Percentiles rank a stretch among this genome's conserved stretches.
Conservation (phyloP, 2,113 vertebrate genomes). For the Sinocyclocheilus anshuiensis region DNA sequence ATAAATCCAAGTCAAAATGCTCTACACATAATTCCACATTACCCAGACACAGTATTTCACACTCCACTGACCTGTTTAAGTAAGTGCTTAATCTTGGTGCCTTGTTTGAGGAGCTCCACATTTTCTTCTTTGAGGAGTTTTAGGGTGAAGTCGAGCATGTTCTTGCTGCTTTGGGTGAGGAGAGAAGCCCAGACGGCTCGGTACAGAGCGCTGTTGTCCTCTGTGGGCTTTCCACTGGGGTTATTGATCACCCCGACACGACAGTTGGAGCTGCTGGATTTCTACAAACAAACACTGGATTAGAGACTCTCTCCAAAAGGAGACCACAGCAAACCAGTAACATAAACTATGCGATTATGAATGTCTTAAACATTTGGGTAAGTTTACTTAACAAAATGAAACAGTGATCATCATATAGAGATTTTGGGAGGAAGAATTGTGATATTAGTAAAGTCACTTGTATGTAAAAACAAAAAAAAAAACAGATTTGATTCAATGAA, state of each 20-base stretch:
- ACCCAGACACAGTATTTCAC: not conserved
- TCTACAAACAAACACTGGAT: slow-evolving; percentile 73
- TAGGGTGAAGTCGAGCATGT: slow-evolving; percentile 80
- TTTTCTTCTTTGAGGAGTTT: slow-evolving; percentile 86
- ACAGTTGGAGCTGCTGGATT: slow-evolving; percentile 79
- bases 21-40: not conserved
- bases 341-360: not conserved
- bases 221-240: slow-evolving; percentile 82
- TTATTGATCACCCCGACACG: slow-evolving; percentile 91
- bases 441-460: not conserved
- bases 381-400: not conserved
- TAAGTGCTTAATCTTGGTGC: slow-evolving; percentile 85
- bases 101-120: slow-evolving; percentile 79
- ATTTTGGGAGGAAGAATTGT: not conserved
- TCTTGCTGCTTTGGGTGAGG: slow-evolving; percentile 84
- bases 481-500: too few relatives aligned
- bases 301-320: slow-evolving; percentile 24
- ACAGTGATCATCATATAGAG: not conserved
- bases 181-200: slow-evolving; percentile 88
- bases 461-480: not conserved
- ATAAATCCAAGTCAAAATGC: not conserved
- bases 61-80: slow-evolving; percentile 78
- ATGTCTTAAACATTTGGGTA: not conserved
- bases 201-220: slow-evolving; percentile 86
- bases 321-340: slow-evolving; percentile 45